Percentiles rank a stretch among this genome's conserved stretches.
Conservation (phyloP, 2,113 vertebrate genomes). For the Pseudolaguvia tuberculata region DNA sequence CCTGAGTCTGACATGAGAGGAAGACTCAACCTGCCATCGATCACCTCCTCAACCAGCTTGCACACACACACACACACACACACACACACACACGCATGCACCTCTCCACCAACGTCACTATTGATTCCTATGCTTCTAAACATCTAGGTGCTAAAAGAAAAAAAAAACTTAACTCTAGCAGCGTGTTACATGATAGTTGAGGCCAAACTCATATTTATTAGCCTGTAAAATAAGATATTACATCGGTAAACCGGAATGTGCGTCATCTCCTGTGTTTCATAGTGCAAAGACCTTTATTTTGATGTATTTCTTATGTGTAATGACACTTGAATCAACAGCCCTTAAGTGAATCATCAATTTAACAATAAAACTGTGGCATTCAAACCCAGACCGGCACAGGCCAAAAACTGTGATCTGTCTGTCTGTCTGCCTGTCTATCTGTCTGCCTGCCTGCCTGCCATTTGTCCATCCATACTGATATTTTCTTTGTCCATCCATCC, state of each 20-base stretch:
- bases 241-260: conserved; percentile 3
- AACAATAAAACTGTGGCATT: conserved; percentile 37
- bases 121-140: conserved; percentile 65
- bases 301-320: conserved; percentile 22
- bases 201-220: conserved; percentile 28
- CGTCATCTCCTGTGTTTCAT: conserved; percentile 12
- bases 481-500: too few relatives aligned
- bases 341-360: conserved; percentile 45
- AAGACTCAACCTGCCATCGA: conserved; percentile 68
- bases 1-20: conserved; percentile 66
- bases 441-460: too few relatives aligned
- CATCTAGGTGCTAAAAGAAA: conserved; percentile 54
- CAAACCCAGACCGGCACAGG: conserved; percentile 19
- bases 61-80: conserved; percentile 70
- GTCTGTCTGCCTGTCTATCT: too few relatives aligned
- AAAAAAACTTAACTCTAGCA: conserved; percentile 45
- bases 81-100: conserved; percentile 68
- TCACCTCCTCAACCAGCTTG: conserved; percentile 70
- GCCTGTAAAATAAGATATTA: not conserved
- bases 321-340: conserved; percentile 41
- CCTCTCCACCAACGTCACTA: conserved; percentile 66
- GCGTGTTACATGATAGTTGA: conserved; percentile 40
- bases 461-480: too few relatives aligned
- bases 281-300: conserved; percentile 21
- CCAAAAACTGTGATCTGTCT: not conserved